phyloP scores from a whole-genome alignment of 2,888 invertebrate species.

The Eupithecia vulgata region DNA sequence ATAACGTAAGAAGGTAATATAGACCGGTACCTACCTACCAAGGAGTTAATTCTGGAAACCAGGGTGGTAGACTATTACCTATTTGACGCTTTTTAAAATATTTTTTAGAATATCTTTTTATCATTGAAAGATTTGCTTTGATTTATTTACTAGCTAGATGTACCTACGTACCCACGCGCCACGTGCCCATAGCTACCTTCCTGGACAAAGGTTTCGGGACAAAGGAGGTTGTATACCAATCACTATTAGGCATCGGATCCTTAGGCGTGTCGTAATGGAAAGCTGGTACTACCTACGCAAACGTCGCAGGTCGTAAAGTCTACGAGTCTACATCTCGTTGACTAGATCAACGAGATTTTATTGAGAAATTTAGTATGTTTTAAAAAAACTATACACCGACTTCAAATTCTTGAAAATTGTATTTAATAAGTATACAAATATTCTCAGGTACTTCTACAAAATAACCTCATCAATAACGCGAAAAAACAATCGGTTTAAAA shows the following conservation, averaged over 20 bases:
- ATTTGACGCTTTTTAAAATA: not conserved
- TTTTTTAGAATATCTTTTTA: too few relatives aligned
- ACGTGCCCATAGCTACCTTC: not conserved
- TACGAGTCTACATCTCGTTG: too few relatives aligned
- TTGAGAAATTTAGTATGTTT: not conserved
- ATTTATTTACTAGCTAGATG: not conserved
- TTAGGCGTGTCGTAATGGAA: not conserved
- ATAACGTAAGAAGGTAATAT: not conserved
- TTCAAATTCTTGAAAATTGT: too few relatives aligned
- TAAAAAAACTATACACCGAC: too few relatives aligned
- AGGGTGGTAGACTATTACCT: not conserved
- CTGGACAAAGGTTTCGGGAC: conserved; percentile 21
- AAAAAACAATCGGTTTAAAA: too few relatives aligned
- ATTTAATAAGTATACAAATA: too few relatives aligned
- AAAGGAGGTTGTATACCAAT: conserved; percentile 22
- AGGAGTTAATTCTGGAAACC: not conserved
- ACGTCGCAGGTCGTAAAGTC: not conserved
- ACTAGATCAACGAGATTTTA: not conserved
- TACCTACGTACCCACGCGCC: not conserved
- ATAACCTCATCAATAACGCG: too few relatives aligned
- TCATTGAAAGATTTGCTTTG: too few relatives aligned
- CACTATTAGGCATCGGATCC: conserved; percentile 18
- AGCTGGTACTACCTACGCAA: not conserved
- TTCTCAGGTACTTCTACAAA: too few relatives aligned
- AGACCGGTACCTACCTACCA: not conserved